Evolutionary conservation across 2,113 vertebrate species (phyloP).

Genomic region (Marcusenius ussheri): DNA sequence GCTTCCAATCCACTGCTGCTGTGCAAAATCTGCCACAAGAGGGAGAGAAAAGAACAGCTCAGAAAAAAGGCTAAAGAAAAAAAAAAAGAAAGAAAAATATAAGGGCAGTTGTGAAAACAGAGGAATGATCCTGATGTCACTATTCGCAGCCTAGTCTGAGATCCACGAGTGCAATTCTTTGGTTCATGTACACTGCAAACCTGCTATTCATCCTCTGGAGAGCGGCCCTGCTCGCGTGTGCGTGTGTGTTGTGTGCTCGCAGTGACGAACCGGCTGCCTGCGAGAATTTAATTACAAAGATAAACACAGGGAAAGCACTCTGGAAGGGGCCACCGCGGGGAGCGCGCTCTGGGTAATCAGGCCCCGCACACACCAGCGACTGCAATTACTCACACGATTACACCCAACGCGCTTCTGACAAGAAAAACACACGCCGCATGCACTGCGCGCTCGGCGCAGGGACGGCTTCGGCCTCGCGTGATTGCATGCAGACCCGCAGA

Average conservation of each 20-base stretch:
- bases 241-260: neutral
- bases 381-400: conserved; percentile 61
- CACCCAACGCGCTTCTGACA: conserved; percentile 53
- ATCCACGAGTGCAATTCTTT: neutral
- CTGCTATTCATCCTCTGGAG: neutral
- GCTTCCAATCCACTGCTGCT: conserved; percentile 77
- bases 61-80: conserved; percentile 12
- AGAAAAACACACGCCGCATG: conserved; percentile 43
- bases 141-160: neutral
- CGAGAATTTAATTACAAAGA: conserved; percentile 56
- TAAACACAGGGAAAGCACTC: conserved; percentile 52
- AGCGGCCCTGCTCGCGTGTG: neutral
- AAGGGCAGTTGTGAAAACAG: neutral
- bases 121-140: neutral
- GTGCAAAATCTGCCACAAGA: conserved; percentile 77
- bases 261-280: conserved; percentile 34
- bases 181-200: neutral
- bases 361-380: conserved; percentile 18
- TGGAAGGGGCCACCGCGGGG: conserved; percentile 39
- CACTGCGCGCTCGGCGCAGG: conserved; percentile 38
- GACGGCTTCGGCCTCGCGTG: conserved; percentile 45
- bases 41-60: conserved; percentile 7
- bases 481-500: conserved; percentile 26
- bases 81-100: neutral
- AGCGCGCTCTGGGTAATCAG: conserved; percentile 50